Base-by-base conservation (phyloP, 35 echinoderm and acorn worm species). In the Amphiura filiformis region DNA sequence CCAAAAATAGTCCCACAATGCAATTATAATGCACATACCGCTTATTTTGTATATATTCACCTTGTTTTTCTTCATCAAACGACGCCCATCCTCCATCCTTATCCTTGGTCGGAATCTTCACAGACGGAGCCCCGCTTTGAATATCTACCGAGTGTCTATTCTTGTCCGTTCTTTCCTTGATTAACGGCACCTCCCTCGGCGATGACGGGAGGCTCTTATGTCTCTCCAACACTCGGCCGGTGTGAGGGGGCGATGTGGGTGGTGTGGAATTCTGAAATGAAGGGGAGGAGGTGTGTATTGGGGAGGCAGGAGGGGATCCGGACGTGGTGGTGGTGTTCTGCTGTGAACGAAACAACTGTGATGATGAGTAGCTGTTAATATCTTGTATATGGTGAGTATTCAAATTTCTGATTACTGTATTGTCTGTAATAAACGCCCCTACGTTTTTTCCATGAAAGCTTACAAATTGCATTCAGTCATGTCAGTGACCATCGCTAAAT, bases 51-150 rank as follows among this genome's bases (percentile, higher is more conserved):
- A n/a, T 47, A 47, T 17, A 47, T 17, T 47, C 4, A 47, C 41
- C 41, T 47, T 70, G 17, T 70, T 85, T 87, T n/a, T 15, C 76
- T 57, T 87, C 76, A 4, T 93, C 93, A 88, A 94, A 94, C 5
- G 89, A 84, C 12, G 93, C 93, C 93, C 93, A 94, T 32, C 93
- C 93, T 80, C 84, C 93, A 32, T 94, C 93, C 23, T 75, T 80
- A 32, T 94, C 93, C 23, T 75, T 80, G 11, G 34, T 82, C 9
- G 91, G 78, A 34, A 89, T 39, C 37, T 35, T 39, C 23, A n/a
- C 77, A n/a, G n/a, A n/a, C 20, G 77, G 80, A 30, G 76, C 32
- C 52, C 79, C 80, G n/a, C 39, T 23, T 35, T 88, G 78, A 37
- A 88, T 89, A 37, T 93, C 86, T 34, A 82, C 35, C 34, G 61